Evolutionary conservation across 2,113 vertebrate genomes (phyloP), one percentile per base, ranked within the genome.

Genomic region (Oncorhynchus masou): DNA sequence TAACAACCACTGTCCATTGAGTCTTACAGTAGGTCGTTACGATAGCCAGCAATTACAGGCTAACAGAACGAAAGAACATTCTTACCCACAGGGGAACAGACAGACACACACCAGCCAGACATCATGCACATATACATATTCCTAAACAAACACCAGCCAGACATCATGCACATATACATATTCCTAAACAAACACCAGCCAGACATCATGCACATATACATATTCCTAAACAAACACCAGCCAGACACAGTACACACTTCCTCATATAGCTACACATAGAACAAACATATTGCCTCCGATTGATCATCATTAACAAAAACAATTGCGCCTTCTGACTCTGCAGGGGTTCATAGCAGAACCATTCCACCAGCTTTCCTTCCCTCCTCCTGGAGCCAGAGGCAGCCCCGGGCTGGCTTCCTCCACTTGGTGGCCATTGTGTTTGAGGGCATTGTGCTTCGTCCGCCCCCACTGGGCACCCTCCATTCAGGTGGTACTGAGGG

Each of bases 341-440:
- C 93, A 93, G 93, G 54, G 92, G 71, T 90, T 94, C 93, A 94
- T 92, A 91, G 93, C 89, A 91, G 86, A 89, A 88, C 12, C 34
- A 19, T 34, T 20, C 68, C 27, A 11, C 2, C 31, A 70, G 39
- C 31, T 22, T 45, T 5, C 19, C n/a, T 7, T 20, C 83, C 81
- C 78, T 76, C 73, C 82, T 19, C 79, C 76, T 72, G 77, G 81
- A 83, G 83, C 84, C 68, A 83, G 88, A 64, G 68, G 68, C 57
- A 48, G 74, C 57, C 34, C 51, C 74, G 31, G 59, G 20, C 75
- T 65, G 89, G 84, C 71, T 87, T 87, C 86, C 81, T 85, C 85
- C 79, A 68, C 84, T 90, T 89, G 88, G 88, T 84, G 88, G 87
- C 79, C 76, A 90, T 91, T 91, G 89, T 90, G 83, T 75, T 29